Base-by-base conservation (phyloP, 2,113 vertebrate genomes). In the Nothobranchius kuhntae region DNA sequence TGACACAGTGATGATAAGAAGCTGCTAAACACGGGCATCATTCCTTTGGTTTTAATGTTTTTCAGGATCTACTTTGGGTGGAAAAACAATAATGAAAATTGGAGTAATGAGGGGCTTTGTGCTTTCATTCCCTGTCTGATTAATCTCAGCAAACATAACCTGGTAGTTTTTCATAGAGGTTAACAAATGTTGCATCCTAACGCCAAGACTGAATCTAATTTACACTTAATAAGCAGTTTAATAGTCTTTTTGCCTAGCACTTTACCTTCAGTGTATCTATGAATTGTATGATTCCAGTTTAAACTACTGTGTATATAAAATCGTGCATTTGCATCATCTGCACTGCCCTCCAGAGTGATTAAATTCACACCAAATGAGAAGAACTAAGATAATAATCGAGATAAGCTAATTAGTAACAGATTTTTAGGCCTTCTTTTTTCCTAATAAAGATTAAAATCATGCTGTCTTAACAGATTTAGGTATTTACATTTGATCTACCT, bases 1-100 rank as follows among this genome's bases (percentile, higher is more conserved):
- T 92, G 50, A 94, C 94, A 63, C 96, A 99, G 78, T 94, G 89
- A 93, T 48, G 14, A 55, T 35, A 53, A 48, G 61, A 65, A 56
- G n/a, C 55, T 30, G 80, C 81, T 69, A 46, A 62, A 42, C 42
- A 52, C 36, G 53, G 50, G 54, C 14, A 3, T 60, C 30, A 53
- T 50, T 50, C 6, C 1, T 71, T 56, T 60, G 44, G 38, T 40
- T 40, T 30, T 40, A 40, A 40, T 40, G 38, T 7, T 3, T 7
- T 40, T 40, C 9, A 9, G 38, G 9, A 40, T 40, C 38, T 38
- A 6, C 7, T 50, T 14, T n/a, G 11, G 13, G 40, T 13, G 35
- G 30, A 51, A 53, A 78, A 69, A 56, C 57, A 53, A 66, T 6
- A 71, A 65, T 46, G 53, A 59, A 73, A 59, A 50, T 2, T 9